These are phyloP conservation scores for Galeopterus variegatus DNA, from an alignment of 2,113 vertebrate genomes.

Conservation along the genomic window DNA sequence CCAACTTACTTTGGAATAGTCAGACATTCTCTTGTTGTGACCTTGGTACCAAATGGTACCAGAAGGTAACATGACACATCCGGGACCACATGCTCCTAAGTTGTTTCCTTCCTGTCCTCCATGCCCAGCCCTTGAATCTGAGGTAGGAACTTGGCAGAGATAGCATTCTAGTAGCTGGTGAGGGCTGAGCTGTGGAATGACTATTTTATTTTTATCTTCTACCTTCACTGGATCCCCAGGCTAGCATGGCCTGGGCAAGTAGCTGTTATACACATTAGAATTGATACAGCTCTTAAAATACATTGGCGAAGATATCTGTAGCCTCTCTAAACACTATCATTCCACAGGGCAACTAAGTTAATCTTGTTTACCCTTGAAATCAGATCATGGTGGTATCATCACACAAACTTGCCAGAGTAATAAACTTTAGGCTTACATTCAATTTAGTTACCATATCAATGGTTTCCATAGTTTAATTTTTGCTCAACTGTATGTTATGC, in stretches of 20 bases:
- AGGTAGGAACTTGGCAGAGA: background rate
- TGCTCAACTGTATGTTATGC: background rate
- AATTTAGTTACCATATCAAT: background rate
- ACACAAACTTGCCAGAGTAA: background rate
- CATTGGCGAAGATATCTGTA: background rate
- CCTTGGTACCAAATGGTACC: background rate
- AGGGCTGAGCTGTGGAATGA: background rate
- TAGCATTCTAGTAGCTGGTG: background rate
- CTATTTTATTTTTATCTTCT: constrained; percentile 65
- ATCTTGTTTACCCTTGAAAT: constrained; percentile 45
- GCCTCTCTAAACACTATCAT: background rate
- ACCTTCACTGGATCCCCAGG: background rate
- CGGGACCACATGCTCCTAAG: background rate
- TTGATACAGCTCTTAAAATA: background rate
- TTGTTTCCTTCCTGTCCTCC: background rate
- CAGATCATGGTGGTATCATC: background rate
- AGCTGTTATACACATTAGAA: constrained; percentile 41
- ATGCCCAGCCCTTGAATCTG: background rate
- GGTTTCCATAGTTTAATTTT: constrained; percentile 22
- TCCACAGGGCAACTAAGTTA: background rate
- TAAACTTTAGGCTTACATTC: constrained; percentile 6
- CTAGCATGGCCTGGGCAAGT: background rate
- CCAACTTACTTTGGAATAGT: background rate
- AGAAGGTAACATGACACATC: background rate
- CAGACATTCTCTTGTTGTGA: background rate